Evolutionary conservation across 2,888 invertebrate genomes (phyloP).

Genomic region (Torymus auratus): DNA sequence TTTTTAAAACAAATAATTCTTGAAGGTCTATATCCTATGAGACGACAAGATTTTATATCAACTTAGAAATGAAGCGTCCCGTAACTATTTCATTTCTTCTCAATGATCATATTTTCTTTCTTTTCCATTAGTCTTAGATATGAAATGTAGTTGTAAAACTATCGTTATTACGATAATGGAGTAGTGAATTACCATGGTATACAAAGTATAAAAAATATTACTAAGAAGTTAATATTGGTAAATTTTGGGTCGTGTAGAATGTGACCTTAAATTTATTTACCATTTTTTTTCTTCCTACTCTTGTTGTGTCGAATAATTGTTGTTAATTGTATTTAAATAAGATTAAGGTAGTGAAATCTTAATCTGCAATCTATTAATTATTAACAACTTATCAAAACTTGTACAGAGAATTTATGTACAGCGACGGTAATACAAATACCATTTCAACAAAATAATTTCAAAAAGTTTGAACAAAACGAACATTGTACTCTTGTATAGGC

Average conservation of each 20-base stretch:
- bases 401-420: conserved; percentile 52
- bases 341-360: conserved; percentile 25
- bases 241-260: conserved; percentile 38
- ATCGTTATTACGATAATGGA: conserved; percentile 26
- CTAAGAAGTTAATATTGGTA: conserved; percentile 10
- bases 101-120: conserved; percentile 14
- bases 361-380: conserved; percentile 33
- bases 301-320: conserved; percentile 45
- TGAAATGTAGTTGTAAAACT: conserved; percentile 20
- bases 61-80: conserved; percentile 26
- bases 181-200: conserved; percentile 33
- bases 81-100: conserved; percentile 31
- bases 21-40: conserved; percentile 15
- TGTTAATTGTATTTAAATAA: conserved; percentile 46
- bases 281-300: conserved; percentile 32
- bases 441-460: conserved; percentile 27
- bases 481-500: conserved; percentile 42
- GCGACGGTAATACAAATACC: conserved; percentile 11
- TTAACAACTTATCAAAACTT: conserved; percentile 35
- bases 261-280: conserved; percentile 37
- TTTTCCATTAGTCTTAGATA: conserved; percentile 29
- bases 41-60: conserved; percentile 46
- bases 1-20: conserved; percentile 43
- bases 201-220: conserved; percentile 11
- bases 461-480: conserved; percentile 9